phyloP scores from a whole-genome alignment of 2,113 vertebrate genomes.

The Leucoraja erinaceus region DNA sequence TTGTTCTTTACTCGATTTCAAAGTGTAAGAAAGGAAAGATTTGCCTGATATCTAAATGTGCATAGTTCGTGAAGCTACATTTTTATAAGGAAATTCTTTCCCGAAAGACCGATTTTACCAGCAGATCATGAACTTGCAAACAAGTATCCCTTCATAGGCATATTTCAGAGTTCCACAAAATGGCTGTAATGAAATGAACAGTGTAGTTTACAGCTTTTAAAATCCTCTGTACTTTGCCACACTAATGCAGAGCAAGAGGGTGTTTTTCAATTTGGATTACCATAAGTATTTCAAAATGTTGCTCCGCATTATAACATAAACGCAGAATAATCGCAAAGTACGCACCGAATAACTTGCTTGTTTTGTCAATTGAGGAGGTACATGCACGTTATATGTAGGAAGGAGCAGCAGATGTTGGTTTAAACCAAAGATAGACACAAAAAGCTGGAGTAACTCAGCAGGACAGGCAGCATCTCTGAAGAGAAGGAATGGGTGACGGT shows the following conservation, averaged over 20 bases:
- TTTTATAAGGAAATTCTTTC: background rate
- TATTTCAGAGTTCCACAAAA: background rate
- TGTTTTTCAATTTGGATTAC: slow-evolving; percentile 29
- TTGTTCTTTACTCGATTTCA: background rate
- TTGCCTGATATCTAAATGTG: background rate
- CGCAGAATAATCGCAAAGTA: background rate
- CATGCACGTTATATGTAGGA: too few relatives aligned
- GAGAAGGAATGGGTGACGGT: too few relatives aligned
- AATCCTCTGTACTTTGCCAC: background rate
- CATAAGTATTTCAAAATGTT: slow-evolving; percentile 2
- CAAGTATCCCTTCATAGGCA: background rate
- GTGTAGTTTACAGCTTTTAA: slow-evolving; percentile 20
- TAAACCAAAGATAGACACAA: too few relatives aligned
- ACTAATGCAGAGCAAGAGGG: slow-evolving; percentile 3
- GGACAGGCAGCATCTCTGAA: too few relatives aligned
- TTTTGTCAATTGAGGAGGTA: slow-evolving; percentile 52
- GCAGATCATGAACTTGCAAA: background rate
- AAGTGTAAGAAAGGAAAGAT: background rate
- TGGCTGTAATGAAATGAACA: background rate
- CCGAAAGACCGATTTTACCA: background rate
- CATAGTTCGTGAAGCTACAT: background rate
- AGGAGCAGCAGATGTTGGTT: too few relatives aligned
- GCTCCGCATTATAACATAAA: background rate
- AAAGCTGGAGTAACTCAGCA: too few relatives aligned
- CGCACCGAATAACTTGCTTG: slow-evolving; percentile 8